phyloP scores from a whole-genome alignment of 2,797 vertebrate species.

The Tarsius wallacei region DNA sequence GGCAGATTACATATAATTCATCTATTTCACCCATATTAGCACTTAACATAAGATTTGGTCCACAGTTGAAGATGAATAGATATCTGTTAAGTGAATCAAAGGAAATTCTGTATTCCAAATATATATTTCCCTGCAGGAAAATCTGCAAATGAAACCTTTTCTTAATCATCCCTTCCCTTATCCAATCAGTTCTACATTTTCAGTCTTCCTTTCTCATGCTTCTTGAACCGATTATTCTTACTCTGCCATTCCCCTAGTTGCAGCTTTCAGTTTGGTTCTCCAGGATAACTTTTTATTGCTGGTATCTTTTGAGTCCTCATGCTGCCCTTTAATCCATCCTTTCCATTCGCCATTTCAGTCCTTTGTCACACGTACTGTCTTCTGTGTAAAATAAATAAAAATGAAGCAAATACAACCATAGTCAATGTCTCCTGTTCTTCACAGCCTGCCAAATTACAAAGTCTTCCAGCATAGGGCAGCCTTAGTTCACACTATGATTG shows the following conservation, averaged over 20 bases:
- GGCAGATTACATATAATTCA: neutral
- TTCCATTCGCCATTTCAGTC: neutral
- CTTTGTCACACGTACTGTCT: neutral
- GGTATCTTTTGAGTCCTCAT: neutral
- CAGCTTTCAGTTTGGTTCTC: neutral
- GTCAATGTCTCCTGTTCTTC: neutral
- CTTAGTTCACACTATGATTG: neutral
- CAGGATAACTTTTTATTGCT: neutral
- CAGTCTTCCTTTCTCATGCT: neutral
- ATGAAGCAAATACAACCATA: neutral
- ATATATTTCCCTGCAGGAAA: constrained; percentile 12
- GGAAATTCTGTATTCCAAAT: constrained; percentile 30
- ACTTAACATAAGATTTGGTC: neutral
- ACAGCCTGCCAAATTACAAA: neutral
- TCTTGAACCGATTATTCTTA: neutral
- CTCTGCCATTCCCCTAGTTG: neutral
- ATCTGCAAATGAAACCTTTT: neutral
- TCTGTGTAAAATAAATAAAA: neutral
- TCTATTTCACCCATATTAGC: neutral
- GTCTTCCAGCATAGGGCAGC: neutral
- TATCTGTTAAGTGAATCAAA: constrained; percentile 40
- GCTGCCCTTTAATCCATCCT: neutral
- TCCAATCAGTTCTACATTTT: neutral
- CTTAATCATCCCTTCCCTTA: neutral
- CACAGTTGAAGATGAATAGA: neutral